phyloP scores from a whole-genome alignment of 2,797 vertebrate species.

The Discoglossus pictus region DNA sequence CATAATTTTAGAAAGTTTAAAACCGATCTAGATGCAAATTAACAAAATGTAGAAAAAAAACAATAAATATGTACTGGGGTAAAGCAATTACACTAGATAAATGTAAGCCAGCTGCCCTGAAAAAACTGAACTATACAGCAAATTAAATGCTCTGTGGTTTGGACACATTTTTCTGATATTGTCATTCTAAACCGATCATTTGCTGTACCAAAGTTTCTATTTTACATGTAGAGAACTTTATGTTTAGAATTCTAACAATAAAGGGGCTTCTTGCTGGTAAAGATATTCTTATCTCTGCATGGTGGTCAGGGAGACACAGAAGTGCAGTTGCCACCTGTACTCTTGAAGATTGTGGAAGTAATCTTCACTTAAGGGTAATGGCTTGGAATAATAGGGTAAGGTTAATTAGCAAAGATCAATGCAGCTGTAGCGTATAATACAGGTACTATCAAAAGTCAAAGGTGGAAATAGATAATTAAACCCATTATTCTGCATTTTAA shows the following conservation, averaged over 20 bases:
- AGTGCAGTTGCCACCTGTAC: conserved; percentile 42
- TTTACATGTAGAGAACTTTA: background rate
- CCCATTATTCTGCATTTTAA: conserved; percentile 34
- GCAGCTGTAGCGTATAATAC: conserved; percentile 40
- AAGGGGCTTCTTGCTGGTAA: conserved; percentile 29
- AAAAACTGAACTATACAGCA: no score
- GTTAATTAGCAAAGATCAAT: conserved; percentile 50
- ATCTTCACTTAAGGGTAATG: conserved; percentile 45
- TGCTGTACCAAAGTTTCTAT: background rate
- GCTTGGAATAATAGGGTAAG: conserved; percentile 47
- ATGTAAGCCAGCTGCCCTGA: no score
- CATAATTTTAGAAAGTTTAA: no score
- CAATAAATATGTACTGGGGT: no score
- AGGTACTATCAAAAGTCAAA: conserved; percentile 34
- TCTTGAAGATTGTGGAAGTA: conserved; percentile 29
- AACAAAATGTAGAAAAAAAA: no score
- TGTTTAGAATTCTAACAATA: conserved; percentile 30
- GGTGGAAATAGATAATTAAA: conserved; percentile 44
- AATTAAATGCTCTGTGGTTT: no score
- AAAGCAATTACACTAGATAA: no score
- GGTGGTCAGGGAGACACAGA: conserved; percentile 39
- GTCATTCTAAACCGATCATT: background rate
- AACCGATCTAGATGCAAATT: no score
- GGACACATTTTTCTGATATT: no score
- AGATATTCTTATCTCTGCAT: conserved; percentile 23